Evolutionary conservation across 2,888 invertebrate species (phyloP).

Genomic region (Tetramorium bicarinatum): DNA sequence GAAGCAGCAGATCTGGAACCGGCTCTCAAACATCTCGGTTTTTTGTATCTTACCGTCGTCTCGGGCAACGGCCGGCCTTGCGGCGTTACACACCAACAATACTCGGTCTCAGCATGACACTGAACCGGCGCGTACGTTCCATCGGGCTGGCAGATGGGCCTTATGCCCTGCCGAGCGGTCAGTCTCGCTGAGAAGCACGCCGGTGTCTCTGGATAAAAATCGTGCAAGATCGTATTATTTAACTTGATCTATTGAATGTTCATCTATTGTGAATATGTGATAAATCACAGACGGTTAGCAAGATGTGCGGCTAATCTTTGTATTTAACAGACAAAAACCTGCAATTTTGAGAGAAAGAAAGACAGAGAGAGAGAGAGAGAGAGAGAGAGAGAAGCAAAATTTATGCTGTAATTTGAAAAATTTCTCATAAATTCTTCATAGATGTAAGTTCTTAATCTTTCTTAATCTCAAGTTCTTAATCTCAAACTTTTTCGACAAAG

Average conservation of each 20-base stretch:
- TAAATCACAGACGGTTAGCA: background rate
- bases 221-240: background rate
- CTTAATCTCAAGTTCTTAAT: background rate
- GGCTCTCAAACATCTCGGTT: slow-evolving; percentile 89
- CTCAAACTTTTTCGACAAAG: background rate
- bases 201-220: slow-evolving; percentile 83
- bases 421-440: background rate
- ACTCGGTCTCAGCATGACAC: slow-evolving; percentile 92
- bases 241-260: background rate
- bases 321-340: background rate
- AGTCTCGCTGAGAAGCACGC: slow-evolving; percentile 85
- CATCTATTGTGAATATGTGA: background rate
- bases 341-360: background rate
- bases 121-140: slow-evolving; percentile 95
- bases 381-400: background rate
- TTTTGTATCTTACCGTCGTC: slow-evolving; percentile 91
- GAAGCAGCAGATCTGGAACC: slow-evolving; percentile 72
- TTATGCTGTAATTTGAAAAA: no score
- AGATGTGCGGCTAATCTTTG: background rate
- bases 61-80: slow-evolving; percentile 94
- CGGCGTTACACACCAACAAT: slow-evolving; percentile 97
- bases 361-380: background rate
- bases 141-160: slow-evolving; percentile 93
- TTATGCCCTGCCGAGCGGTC: slow-evolving; percentile 88
- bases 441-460: no score